Conservation (phyloP, 2,888 invertebrate genomes). For the Apeira syringaria region DNA sequence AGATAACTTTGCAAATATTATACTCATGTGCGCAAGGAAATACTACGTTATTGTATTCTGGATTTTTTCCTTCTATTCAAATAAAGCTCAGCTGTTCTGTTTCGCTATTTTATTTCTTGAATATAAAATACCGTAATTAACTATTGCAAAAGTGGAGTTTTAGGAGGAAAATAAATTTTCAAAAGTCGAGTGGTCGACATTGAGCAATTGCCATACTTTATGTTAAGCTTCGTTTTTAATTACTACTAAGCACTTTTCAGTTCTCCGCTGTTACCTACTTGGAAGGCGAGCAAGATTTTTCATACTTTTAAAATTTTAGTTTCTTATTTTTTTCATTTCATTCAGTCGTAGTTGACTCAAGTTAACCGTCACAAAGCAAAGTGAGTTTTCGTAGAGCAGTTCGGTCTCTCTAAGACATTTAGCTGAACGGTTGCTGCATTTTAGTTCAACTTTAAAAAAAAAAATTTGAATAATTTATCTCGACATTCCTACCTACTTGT, state of each 20-base stretch:
- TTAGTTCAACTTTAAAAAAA: too few species aligned
- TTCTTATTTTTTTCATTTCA: constrained; percentile 18
- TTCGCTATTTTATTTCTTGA: constrained; percentile 17
- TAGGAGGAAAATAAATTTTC: constrained; percentile 47
- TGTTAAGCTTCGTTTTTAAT: constrained; percentile 71
- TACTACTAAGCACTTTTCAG: constrained; percentile 64
- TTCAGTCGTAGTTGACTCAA: constrained; percentile 17
- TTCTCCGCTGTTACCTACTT: constrained; percentile 47
- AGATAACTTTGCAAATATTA: constrained; percentile 4
- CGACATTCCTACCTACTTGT: too few species aligned
- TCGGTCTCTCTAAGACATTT: too few species aligned
- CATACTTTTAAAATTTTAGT: constrained; percentile 27
- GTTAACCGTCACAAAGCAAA: neutral
- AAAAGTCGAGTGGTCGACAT: constrained; percentile 58
- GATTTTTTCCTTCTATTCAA: constrained; percentile 14
- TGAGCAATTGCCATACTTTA: constrained; percentile 74
- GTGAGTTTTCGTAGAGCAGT: too few species aligned
- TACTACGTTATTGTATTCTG: neutral
- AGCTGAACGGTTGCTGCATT: too few species aligned
- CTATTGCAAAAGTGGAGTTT: constrained; percentile 36
- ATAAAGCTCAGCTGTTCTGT: constrained; percentile 17
- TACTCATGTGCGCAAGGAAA: constrained; percentile 2
- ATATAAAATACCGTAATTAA: constrained; percentile 38
- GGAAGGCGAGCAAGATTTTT: constrained; percentile 47
- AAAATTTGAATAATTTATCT: too few species aligned